Evolutionary conservation across 2,113 vertebrate genomes (phyloP), one percentile per base, ranked within the genome.

Genomic region (Strigops habroptila): DNA sequence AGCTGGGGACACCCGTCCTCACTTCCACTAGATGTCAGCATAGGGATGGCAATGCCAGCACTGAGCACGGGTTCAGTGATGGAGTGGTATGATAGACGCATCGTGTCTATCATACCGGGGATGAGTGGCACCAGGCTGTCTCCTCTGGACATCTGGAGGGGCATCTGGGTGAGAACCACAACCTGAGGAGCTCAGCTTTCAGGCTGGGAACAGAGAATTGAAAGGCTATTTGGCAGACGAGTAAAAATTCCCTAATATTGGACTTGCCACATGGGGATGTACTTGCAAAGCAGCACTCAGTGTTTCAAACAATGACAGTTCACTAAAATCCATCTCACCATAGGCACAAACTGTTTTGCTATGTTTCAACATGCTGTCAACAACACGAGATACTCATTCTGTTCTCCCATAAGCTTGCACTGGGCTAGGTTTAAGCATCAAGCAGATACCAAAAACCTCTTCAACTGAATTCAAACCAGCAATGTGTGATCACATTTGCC

Each of bases 21-120:
- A 49, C 1, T 44, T 46, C 91, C 95, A 7, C 93, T 93, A 96
- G 95, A 62, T 96, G 95, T 95, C 95, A 94, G 95, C 82, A 93
- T 0, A 1, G 35, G 86, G 27, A 46, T 8, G 0, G 81, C n/a
- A 31, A 81, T 35, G 77, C 60, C 51, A 43, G 70, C 1, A 14
- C 77, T 0, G 22, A 73, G 41, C 55, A 3, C 2, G 0, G 43
- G 7, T 18, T 31, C 52, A 4, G 9, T 18, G 1, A 3, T 4
- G 33, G 22, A 73, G 60, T 91, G n/a, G 68, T 7, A 23, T 5
- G 3, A 14, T 0, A 88, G 49, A 28, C 57, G 16, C 57, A 9
- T 3, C 0, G 3, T n/a, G n/a, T n/a, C n/a, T n/a, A n/a, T n/a
- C n/a, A n/a, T n/a, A n/a, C n/a, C n/a, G n/a, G n/a, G 12, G 14